Conservation (phyloP, 2,113 vertebrate genomes). For the Varanus salvator region DNA sequence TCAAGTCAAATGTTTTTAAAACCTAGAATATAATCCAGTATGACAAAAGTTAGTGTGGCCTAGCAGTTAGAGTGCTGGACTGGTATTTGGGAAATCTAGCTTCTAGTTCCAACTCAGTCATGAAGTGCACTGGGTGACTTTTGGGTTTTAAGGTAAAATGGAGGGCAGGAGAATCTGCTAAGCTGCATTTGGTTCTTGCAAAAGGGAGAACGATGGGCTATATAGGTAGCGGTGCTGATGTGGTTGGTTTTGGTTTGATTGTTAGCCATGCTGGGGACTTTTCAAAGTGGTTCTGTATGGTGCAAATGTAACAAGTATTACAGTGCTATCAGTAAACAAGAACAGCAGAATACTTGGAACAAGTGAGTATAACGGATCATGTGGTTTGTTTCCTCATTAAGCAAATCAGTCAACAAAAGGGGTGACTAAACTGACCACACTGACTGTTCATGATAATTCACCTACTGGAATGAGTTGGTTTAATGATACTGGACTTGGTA, state of each 20-base stretch:
- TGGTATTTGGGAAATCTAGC: too few species aligned
- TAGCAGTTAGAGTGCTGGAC: too few species aligned
- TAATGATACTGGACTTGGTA: conserved; percentile 24
- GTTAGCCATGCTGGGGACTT: background rate
- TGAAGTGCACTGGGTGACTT: too few species aligned
- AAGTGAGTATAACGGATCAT: background rate
- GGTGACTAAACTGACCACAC: conserved; percentile 26
- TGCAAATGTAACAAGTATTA: background rate
- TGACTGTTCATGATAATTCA: background rate
- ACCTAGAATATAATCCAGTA: background rate
- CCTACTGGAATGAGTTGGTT: conserved; percentile 16
- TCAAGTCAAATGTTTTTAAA: background rate
- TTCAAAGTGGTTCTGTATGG: background rate
- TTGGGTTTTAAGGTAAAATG: too few species aligned
- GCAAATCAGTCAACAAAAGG: conserved; percentile 32
- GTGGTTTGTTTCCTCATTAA: background rate
- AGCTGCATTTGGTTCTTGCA: too few species aligned
- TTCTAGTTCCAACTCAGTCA: too few species aligned
- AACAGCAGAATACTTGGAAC: background rate
- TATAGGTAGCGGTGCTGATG: background rate
- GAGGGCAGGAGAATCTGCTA: too few species aligned
- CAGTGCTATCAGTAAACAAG: background rate
- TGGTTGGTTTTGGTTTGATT: background rate
- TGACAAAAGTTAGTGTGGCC: too few species aligned
- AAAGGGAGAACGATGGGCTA: too few species aligned